phyloP scores from a whole-genome alignment of 2,113 vertebrate genomes.

The Equus quagga region DNA sequence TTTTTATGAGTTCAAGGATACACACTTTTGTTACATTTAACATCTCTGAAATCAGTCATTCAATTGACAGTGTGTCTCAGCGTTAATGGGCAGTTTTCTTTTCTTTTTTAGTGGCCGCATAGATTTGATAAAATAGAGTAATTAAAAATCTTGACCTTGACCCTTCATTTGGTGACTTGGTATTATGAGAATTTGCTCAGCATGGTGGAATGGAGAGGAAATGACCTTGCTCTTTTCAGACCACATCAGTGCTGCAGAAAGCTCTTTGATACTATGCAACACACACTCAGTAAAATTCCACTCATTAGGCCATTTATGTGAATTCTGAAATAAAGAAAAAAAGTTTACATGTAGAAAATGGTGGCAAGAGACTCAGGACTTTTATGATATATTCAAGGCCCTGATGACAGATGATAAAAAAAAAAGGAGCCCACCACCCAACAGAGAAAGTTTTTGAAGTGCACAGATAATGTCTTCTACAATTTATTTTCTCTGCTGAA shows the following conservation, averaged over 20 bases:
- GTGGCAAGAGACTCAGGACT: neutral
- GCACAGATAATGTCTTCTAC: slow-evolving; percentile 45
- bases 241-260: neutral
- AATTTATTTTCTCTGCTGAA: slow-evolving; percentile 54
- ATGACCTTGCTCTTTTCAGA: neutral
- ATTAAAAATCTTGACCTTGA: slow-evolving; percentile 62
- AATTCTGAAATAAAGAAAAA: slow-evolving; percentile 45
- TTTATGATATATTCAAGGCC: slow-evolving; percentile 38
- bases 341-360: neutral
- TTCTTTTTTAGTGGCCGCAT: neutral
- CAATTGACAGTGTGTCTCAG: neutral
- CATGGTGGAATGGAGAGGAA: neutral
- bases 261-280: neutral
- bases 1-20: slow-evolving; percentile 27
- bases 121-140: slow-evolving; percentile 54
- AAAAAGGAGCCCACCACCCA: neutral
- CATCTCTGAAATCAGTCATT: slow-evolving; percentile 34
- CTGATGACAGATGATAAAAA: neutral
- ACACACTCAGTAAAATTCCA: neutral
- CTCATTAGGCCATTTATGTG: slow-evolving; percentile 15
- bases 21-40: neutral
- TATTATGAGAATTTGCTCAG: slow-evolving; percentile 12
- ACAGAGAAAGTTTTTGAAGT: slow-evolving; percentile 39
- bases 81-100: slow-evolving; percentile 43
- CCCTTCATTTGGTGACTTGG: neutral